phyloP scores from a whole-genome alignment of 1,140 invertebrate species.

The Carcinoscorpius rotundicauda region DNA sequence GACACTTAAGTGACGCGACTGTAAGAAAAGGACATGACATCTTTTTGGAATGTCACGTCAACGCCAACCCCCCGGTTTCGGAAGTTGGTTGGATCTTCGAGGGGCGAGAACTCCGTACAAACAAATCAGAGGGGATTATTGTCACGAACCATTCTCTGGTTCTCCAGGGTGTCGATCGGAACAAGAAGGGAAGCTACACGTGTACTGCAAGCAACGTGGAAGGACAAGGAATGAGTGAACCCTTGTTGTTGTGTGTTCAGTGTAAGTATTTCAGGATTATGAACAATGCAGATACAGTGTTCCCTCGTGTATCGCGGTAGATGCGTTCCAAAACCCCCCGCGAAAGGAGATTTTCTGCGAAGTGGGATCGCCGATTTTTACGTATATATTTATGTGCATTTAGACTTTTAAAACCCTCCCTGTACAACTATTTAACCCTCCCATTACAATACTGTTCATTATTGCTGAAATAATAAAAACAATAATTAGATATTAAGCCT shows the following conservation, averaged over 20 bases:
- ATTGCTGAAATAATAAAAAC: too few relatives aligned
- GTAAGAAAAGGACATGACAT: slow-evolving; percentile 61
- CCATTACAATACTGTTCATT: too few relatives aligned
- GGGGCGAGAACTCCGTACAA: slow-evolving; percentile 28
- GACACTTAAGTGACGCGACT: slow-evolving; percentile 14
- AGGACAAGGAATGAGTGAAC: slow-evolving; percentile 69
- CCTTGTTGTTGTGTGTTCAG: slow-evolving; percentile 70
- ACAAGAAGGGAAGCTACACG: slow-evolving; percentile 46
- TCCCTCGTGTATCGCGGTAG: too few relatives aligned
- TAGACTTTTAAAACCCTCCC: too few relatives aligned
- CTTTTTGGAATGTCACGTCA: slow-evolving; percentile 78
- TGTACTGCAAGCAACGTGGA: slow-evolving; percentile 80
- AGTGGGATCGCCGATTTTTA: too few relatives aligned
- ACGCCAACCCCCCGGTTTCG: slow-evolving; percentile 70
- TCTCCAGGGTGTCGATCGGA: slow-evolving; percentile 28
- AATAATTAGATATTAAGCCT: too few relatives aligned
- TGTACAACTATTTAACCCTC: too few relatives aligned
- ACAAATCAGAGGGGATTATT: slow-evolving; percentile 50
- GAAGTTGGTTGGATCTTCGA: slow-evolving; percentile 70
- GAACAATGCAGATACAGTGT: too few relatives aligned
- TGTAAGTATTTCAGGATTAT: slow-evolving; percentile 15
- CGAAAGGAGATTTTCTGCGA: too few relatives aligned
- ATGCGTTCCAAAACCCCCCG: too few relatives aligned
- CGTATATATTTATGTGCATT: too few relatives aligned
- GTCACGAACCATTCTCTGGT: slow-evolving; percentile 56